A percentile compares a stretch with the other conserved stretches of the same genome.
Conservation (phyloP, 2,797 vertebrate genomes). For the Tamandua tetradactyla region DNA sequence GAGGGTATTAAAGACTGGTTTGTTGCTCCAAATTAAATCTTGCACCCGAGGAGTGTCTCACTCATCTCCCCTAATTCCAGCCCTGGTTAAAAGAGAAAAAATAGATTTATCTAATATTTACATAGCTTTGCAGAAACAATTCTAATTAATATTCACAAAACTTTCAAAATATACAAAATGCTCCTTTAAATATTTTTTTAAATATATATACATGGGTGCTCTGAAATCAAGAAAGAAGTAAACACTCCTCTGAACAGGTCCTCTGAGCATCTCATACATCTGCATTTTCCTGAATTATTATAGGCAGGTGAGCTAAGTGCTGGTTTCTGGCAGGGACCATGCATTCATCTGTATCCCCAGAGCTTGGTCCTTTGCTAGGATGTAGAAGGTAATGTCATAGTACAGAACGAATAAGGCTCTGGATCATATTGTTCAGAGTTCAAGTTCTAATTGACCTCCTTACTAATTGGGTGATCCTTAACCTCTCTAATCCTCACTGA, state of each 20-base stretch:
- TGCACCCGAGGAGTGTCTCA: neutral
- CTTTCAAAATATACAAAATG: neutral
- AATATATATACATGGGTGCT: neutral
- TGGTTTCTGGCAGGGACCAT: neutral
- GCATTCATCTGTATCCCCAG: neutral
- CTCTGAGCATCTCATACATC: neutral
- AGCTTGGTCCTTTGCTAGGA: neutral
- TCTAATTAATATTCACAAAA: conserved; percentile 1
- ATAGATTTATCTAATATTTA: neutral
- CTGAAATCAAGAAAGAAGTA: neutral
- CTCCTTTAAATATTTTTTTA: neutral
- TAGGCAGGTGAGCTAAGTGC: neutral
- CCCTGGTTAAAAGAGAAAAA: neutral
- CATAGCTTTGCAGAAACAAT: neutral
- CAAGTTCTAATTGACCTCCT: neutral
- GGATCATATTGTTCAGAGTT: neutral
- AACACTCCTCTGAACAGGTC: neutral
- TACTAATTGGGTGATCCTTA: neutral
- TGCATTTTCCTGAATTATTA: neutral
- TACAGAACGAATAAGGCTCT: neutral
- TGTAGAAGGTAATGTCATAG: neutral
- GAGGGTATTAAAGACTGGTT: neutral
- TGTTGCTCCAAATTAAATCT: conserved; percentile 23
- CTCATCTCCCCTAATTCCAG: neutral
- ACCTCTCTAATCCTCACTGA: neutral